These are phyloP conservation scores for Spondyliosoma cantharus DNA, from an alignment of 2,797 vertebrate species.

Conservation along the genomic window DNA sequence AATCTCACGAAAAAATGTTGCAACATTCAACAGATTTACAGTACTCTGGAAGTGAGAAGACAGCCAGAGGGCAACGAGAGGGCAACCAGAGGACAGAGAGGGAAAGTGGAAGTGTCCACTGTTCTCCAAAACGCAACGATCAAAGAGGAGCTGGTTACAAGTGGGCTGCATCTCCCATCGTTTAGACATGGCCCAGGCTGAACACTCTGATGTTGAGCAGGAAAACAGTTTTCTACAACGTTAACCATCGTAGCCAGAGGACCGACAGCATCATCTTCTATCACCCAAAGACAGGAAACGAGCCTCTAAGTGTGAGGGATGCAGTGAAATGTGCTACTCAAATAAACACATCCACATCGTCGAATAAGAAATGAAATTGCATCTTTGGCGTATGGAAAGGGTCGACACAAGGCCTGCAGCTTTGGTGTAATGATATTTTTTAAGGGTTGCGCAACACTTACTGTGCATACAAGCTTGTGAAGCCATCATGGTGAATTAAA, in stretches of 20 bases:
- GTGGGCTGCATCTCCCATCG: conserved; percentile 10
- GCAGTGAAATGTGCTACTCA: conserved; percentile 19
- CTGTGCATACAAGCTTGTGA: neutral
- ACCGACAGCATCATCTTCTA: conserved; percentile 24
- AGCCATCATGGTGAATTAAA: neutral
- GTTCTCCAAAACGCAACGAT: conserved; percentile 26
- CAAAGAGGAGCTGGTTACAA: conserved; percentile 37
- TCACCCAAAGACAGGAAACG: conserved; percentile 36
- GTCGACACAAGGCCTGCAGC: conserved; percentile 10
- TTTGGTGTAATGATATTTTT: neutral
- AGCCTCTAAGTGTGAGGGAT: conserved; percentile 18
- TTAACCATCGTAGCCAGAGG: conserved; percentile 46
- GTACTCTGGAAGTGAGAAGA: conserved; percentile 5
- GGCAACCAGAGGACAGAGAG: conserved; percentile 27
- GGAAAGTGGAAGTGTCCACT: conserved; percentile 6
- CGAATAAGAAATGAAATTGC: conserved; percentile 17
- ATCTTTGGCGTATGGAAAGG: neutral
- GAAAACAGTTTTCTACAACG: conserved; percentile 55
- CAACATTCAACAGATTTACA: conserved; percentile 13
- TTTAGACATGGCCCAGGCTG: conserved; percentile 27
- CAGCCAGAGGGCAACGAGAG: conserved; percentile 15
- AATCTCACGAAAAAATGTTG: neutral
- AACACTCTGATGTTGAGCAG: conserved; percentile 44
- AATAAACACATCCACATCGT: conserved; percentile 1
- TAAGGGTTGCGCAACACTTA: neutral